Evolutionary conservation across 2,888 invertebrate genomes (phyloP), one percentile per base, ranked within the genome.

Genomic region (Leptinotarsa haldemani): DNA sequence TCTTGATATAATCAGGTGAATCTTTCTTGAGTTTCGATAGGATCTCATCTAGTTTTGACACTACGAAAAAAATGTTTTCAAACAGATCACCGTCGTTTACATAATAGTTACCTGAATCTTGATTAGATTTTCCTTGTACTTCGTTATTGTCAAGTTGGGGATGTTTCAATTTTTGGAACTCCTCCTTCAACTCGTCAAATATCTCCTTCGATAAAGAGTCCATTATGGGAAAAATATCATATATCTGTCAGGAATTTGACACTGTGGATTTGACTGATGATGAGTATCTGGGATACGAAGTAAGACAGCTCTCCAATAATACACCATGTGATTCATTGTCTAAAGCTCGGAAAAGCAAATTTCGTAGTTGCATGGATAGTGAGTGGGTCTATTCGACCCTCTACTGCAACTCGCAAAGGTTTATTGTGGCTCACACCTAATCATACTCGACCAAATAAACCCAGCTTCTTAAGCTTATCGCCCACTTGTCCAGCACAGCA

Each of bases 1-100:
- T 66, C 77, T 83, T 84, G 4, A 82, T 69, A 71, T 82, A 83
- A 16, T 80, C 79, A 9, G 77, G 70, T 1, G 80, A 77, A 1
- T 80, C 74, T 69, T 75, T 72, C 30, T 67, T 66, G 13, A 78
- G 52, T 40, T 74, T 75, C 25, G 76, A 58, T 20, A 83, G 71
- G 52, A 76, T 72, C 18, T 77, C 78, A 15, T 82, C 81, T n/a
- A 83, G 71, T 78, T 80, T 81, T 18, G 77, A 68, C 50, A 76
- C 75, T 73, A 79, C 70, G 52, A 67, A 67, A 77, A 80, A 81
- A 71, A 80, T 75, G 52, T 78, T 77, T 65, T 81, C 77, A 73
- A 79, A 66, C 48, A 73, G 75, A 69, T 77, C 77, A 58, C 75
- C 70, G 56, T 63, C 22, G 58, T 74, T 73, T 65, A 52, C 58